Percentiles rank a stretch among this genome's conserved stretches.
phyloP scores from a whole-genome alignment of 2,113 vertebrate species.

The Oryzias melastigma region DNA sequence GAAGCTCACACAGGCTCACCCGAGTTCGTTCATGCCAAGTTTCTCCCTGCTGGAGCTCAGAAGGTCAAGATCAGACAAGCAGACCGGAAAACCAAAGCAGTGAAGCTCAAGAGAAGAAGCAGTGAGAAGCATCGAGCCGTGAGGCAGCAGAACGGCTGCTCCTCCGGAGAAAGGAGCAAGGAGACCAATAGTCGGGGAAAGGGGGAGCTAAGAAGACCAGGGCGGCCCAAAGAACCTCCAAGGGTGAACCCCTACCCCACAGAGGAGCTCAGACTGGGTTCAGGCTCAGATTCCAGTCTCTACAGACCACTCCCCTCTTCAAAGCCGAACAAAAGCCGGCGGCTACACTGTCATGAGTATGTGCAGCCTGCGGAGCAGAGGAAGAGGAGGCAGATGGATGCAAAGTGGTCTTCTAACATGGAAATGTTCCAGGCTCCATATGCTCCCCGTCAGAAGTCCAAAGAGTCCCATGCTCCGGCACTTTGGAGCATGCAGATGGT shows the following conservation, averaged over 20 bases:
- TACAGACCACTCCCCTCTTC: conserved; percentile 66
- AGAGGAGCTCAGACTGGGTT: conserved; percentile 70
- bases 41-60: conserved; percentile 77
- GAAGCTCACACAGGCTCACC: conserved; percentile 43
- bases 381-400: conserved; percentile 76
- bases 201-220: conserved; percentile 60
- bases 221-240: conserved; percentile 41
- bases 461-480: conserved; percentile 33
- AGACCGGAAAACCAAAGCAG: conserved; percentile 78
- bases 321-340: conserved; percentile 51
- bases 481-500: conserved; percentile 58
- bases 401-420: conserved; percentile 76
- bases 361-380: conserved; percentile 33
- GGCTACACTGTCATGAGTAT: conserved; percentile 49
- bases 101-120: conserved; percentile 78
- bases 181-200: conserved; percentile 36
- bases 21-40: conserved; percentile 79
- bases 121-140: conserved; percentile 67
- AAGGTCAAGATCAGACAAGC: conserved; percentile 76
- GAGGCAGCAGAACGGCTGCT: conserved; percentile 63
- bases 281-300: conserved; percentile 83
- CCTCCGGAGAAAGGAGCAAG: conserved; percentile 62
- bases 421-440: conserved; percentile 65
- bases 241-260: conserved; percentile 49
- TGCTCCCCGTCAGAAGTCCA: conserved; percentile 51